Percentiles rank a stretch among this genome's conserved stretches.
phyloP scores from a whole-genome alignment of 1,140 invertebrate genomes.

The Drosophila elegans region DNA sequence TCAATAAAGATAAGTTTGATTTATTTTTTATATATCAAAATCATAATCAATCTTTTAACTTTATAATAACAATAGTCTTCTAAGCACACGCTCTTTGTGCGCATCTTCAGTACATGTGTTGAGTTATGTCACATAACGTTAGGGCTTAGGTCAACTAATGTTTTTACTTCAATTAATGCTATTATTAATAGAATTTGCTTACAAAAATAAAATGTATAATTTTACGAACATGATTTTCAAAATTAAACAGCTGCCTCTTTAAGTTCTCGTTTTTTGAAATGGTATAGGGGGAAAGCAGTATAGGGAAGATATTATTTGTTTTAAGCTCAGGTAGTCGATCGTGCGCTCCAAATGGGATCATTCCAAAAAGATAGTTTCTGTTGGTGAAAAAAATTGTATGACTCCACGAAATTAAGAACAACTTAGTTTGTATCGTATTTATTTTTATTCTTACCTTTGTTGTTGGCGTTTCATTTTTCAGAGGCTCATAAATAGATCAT shows the following conservation, averaged over 20 bases:
- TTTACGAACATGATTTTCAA: slow-evolving; percentile 79
- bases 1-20: too few species aligned
- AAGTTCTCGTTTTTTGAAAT: slow-evolving; percentile 79
- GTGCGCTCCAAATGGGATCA: slow-evolving; percentile 80
- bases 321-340: slow-evolving; percentile 65
- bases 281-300: slow-evolving; percentile 75
- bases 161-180: too few species aligned
- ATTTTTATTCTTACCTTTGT: slow-evolving; percentile 62
- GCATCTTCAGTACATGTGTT: too few species aligned
- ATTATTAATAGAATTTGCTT: too few species aligned
- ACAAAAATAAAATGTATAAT: slow-evolving; percentile 24
- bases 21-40: too few species aligned
- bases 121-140: too few species aligned
- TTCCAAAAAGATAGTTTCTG: slow-evolving; percentile 79
- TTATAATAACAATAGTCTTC: too few species aligned
- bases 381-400: slow-evolving; percentile 15
- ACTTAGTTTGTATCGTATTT: not conserved
- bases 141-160: too few species aligned
- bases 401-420: not conserved
- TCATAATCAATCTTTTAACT: too few species aligned
- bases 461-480: slow-evolving; percentile 85
- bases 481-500: slow-evolving; percentile 54
- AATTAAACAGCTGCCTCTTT: slow-evolving; percentile 75
- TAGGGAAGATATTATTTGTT: slow-evolving; percentile 61
- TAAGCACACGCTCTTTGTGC: too few species aligned